Conservation (phyloP, 2,888 invertebrate genomes). For the Mythimna albipuncta region DNA sequence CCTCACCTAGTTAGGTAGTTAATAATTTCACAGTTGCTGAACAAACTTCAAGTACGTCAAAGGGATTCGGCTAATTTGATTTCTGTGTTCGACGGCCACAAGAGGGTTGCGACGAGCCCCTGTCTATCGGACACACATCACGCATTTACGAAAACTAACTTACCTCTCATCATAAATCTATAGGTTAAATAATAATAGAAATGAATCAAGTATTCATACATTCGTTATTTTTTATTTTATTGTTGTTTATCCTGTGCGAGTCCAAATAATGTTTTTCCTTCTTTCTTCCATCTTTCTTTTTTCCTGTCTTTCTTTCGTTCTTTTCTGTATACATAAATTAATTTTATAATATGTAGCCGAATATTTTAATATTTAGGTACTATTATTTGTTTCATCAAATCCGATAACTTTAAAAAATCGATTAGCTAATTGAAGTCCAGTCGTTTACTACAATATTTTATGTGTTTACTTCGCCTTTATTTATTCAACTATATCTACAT, state of each 20-base stretch:
- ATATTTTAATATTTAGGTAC: no score
- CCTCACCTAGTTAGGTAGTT: slow-evolving; percentile 68
- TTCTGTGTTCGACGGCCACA: slow-evolving; percentile 78
- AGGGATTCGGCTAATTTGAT: slow-evolving; percentile 83
- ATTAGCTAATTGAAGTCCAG: background rate
- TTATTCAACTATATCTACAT: background rate
- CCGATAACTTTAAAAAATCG: slow-evolving; percentile 8
- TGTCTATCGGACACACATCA: slow-evolving; percentile 71
- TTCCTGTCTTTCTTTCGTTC: no score
- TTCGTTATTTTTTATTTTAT: background rate
- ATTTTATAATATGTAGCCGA: no score
- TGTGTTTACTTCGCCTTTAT: background rate
- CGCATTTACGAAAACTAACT: slow-evolving; percentile 70
- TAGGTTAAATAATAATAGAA: slow-evolving; percentile 6
- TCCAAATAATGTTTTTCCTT: no score
- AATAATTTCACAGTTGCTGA: slow-evolving; percentile 76
- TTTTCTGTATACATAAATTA: no score
- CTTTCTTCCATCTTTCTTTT: no score
- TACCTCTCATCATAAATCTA: slow-evolving; percentile 36
- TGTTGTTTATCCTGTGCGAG: no score
- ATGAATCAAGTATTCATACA: slow-evolving; percentile 10
- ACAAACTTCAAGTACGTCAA: slow-evolving; percentile 79
- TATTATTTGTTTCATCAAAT: background rate
- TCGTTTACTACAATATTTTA: slow-evolving; percentile 8
- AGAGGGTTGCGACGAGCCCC: slow-evolving; percentile 66